A percentile compares a stretch with the other conserved stretches of the same genome.
Conservation (phyloP, 2,797 vertebrate genomes). For the Spea hammondii region DNA sequence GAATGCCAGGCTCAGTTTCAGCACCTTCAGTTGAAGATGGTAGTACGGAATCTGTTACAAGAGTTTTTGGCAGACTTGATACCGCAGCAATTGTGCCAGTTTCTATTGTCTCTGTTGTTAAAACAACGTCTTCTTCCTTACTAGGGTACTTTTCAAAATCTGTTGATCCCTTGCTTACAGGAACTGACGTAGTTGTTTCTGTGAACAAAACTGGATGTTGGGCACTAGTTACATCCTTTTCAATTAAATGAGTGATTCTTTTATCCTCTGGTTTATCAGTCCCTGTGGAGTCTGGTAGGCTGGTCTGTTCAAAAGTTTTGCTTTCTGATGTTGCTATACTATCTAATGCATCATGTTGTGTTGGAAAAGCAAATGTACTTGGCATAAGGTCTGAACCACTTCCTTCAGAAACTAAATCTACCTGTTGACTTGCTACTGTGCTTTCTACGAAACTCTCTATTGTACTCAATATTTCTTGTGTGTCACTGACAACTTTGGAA, state of each 20-base stretch:
- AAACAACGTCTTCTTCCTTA: constrained; percentile 37
- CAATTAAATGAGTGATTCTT: constrained; percentile 45
- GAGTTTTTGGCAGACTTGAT: not conserved
- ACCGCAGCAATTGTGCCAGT: constrained; percentile 15
- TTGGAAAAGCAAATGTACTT: constrained; percentile 45
- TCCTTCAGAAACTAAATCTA: constrained; percentile 54
- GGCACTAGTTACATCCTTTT: constrained; percentile 39
- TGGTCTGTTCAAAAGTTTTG: constrained; percentile 57
- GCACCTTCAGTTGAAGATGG: constrained; percentile 54
- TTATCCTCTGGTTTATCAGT: constrained; percentile 53
- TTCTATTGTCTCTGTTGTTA: constrained; percentile 48
- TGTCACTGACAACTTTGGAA: constrained; percentile 60
- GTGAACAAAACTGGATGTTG: not conserved
- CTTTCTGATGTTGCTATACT: constrained; percentile 53
- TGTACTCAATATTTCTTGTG: constrained; percentile 29
- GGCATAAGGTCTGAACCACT: constrained; percentile 52
- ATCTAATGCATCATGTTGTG: constrained; percentile 50
- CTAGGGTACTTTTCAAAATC: not conserved
- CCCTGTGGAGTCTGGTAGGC: constrained; percentile 51
- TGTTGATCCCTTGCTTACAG: constrained; percentile 38
- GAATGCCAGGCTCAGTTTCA: constrained; percentile 53
- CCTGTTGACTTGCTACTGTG: constrained; percentile 19
- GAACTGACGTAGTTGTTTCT: not conserved
- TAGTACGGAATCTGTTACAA: fast-evolving
- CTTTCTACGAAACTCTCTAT: constrained; percentile 33